phyloP scores from a whole-genome alignment of 2,797 vertebrate genomes.

The Morus bassanus region DNA sequence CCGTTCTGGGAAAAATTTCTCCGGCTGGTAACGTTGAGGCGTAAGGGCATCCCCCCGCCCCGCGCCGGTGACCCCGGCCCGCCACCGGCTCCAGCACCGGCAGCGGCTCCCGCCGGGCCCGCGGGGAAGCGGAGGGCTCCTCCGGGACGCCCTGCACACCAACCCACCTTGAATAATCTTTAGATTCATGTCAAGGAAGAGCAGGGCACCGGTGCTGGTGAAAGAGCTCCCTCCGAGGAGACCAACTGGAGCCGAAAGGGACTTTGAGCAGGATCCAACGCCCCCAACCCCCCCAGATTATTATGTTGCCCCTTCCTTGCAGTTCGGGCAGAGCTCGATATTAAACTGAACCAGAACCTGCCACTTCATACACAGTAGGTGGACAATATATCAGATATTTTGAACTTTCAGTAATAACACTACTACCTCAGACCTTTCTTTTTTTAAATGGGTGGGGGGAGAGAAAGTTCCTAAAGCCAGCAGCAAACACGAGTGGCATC shows the following conservation, averaged over 20 bases:
- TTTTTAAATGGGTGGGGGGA: background rate
- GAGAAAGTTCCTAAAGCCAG: too few species aligned
- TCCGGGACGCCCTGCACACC: background rate
- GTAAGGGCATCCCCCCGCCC: background rate
- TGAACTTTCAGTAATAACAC: background rate
- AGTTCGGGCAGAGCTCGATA: too few species aligned
- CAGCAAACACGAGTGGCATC: background rate
- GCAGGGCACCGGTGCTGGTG: background rate
- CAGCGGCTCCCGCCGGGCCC: too few species aligned
- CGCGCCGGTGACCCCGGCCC: too few species aligned
- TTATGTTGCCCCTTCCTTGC: too few species aligned
- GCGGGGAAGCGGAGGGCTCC: background rate
- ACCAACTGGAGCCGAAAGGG: accelerated
- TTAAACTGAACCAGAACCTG: too few species aligned
- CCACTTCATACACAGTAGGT: too few species aligned
- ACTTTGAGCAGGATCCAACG: accelerated
- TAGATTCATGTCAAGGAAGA: accelerated
- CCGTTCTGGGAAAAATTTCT: background rate
- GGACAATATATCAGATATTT: accelerated
- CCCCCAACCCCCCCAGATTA: too few species aligned
- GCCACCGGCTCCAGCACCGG: too few species aligned
- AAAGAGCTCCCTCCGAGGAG: background rate
- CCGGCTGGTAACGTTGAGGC: too few species aligned
- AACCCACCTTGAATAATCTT: accelerated
- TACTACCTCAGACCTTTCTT: background rate